A percentile compares a stretch with the other conserved stretches of the same genome.
Conservation (phyloP, 2,113 vertebrate species). For the Marcusenius ussheri region DNA sequence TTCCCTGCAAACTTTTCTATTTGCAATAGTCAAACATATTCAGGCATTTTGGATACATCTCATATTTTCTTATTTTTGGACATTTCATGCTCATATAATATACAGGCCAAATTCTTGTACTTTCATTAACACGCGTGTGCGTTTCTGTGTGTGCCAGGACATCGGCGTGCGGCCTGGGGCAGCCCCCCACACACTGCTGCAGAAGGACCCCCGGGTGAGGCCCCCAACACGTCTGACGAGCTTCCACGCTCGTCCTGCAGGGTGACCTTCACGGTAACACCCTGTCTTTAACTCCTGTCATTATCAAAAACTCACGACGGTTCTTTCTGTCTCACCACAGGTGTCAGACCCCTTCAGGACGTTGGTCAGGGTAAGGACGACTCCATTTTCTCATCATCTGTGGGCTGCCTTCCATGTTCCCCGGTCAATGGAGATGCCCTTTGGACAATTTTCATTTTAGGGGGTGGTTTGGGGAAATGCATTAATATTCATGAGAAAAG, state of each 20-base stretch:
- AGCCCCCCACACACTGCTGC: conserved; percentile 66
- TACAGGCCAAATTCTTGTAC: not conserved
- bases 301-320: not conserved
- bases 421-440: not conserved
- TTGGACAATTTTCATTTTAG: not conserved
- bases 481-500: not conserved
- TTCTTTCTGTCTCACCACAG: conserved; percentile 46
- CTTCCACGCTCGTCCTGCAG: not conserved
- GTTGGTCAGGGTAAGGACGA: conserved; percentile 67
- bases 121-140: not conserved
- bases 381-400: not conserved
- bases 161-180: conserved; percentile 63
- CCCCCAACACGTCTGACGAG: not conserved
- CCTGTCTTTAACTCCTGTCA: not conserved
- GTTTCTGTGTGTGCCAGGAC: conserved; percentile 48
- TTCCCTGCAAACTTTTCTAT: not conserved
- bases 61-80: not conserved
- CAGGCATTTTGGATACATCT: not conserved
- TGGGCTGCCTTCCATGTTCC: not conserved
- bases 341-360: conserved; percentile 67
- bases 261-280: not conserved
- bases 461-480: too few species aligned
- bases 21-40: not conserved
- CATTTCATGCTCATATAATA: not conserved
- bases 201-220: conserved; percentile 73